Percentiles rank a stretch among this genome's conserved stretches.
Conservation (phyloP, 2,113 vertebrate genomes). For the Nestor notabilis region DNA sequence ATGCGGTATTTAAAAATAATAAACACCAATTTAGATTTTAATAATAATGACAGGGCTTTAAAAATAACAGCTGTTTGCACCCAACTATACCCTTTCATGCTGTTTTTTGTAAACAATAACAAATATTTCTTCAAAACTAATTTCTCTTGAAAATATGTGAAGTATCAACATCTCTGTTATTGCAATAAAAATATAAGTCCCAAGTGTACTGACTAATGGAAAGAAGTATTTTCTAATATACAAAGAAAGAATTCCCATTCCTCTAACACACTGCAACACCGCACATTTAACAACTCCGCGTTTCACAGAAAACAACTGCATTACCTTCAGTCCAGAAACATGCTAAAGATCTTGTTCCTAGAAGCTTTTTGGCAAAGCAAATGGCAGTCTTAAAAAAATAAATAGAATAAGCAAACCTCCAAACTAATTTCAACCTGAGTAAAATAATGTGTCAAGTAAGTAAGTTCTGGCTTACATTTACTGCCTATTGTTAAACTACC, state of each 20-base stretch:
- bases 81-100: background rate
- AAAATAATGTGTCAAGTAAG: background rate
- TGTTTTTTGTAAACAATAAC: background rate
- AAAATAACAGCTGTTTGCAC: background rate
- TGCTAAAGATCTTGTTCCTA: background rate
- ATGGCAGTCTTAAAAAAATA: background rate
- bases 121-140: background rate
- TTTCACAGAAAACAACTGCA: background rate
- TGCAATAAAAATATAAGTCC: background rate
- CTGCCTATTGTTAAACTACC: background rate
- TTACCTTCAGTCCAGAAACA: background rate
- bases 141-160: background rate
- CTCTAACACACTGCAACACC: background rate
- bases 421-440: background rate
- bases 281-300: background rate
- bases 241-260: background rate
- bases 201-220: background rate
- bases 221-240: background rate
- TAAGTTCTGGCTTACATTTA: conserved; percentile 1
- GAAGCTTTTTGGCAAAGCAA: background rate
- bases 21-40: background rate
- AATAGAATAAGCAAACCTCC: background rate
- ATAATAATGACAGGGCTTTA: background rate
- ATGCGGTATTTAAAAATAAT: background rate
- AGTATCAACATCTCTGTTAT: background rate